Percentiles rank a stretch among this genome's conserved stretches.
Evolutionary conservation across 2,888 invertebrate genomes (phyloP).

Genomic region (Cheilosia vulpina): DNA sequence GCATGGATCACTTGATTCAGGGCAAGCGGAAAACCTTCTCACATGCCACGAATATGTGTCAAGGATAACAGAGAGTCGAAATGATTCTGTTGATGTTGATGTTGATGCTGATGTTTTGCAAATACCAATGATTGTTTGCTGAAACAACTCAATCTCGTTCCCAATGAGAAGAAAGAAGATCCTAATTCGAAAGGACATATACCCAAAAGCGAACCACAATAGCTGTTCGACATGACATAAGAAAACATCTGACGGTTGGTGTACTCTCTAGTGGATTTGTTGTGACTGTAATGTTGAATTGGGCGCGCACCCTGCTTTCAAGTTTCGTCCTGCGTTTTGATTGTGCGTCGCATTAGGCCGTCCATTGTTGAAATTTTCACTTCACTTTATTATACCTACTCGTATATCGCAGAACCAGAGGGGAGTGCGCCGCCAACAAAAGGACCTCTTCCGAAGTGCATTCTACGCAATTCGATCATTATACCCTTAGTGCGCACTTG

Average conservation of each 20-base stretch:
- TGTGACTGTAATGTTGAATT: constrained; percentile 20
- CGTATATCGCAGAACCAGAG: neutral
- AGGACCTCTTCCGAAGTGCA: constrained; percentile 42
- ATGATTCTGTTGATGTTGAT: constrained; percentile 47
- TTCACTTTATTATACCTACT: neutral
- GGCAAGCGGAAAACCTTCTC: constrained; percentile 11
- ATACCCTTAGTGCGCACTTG: constrained; percentile 66
- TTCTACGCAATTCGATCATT: constrained; percentile 64
- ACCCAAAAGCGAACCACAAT: constrained; percentile 10
- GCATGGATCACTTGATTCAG: constrained; percentile 62
- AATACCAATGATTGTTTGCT: constrained; percentile 58
- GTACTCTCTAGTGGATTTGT: neutral
- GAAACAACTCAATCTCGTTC: constrained; percentile 17
- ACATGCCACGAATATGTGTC: constrained; percentile 34
- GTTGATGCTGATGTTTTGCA: constrained; percentile 57
- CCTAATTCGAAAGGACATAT: constrained; percentile 62
- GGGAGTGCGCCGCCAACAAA: constrained; percentile 28
- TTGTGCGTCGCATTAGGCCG: constrained; percentile 18
- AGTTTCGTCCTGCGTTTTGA: constrained; percentile 33
- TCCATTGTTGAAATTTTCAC: constrained; percentile 44
- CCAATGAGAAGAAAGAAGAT: neutral
- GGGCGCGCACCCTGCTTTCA: constrained; percentile 27
- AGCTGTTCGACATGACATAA: constrained; percentile 50
- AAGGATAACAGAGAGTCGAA: constrained; percentile 36
- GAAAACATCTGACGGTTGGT: constrained; percentile 25